These are phyloP conservation scores for Babyrousa celebensis DNA, from an alignment of 2,797 vertebrate genomes.

Conservation along the genomic window DNA sequence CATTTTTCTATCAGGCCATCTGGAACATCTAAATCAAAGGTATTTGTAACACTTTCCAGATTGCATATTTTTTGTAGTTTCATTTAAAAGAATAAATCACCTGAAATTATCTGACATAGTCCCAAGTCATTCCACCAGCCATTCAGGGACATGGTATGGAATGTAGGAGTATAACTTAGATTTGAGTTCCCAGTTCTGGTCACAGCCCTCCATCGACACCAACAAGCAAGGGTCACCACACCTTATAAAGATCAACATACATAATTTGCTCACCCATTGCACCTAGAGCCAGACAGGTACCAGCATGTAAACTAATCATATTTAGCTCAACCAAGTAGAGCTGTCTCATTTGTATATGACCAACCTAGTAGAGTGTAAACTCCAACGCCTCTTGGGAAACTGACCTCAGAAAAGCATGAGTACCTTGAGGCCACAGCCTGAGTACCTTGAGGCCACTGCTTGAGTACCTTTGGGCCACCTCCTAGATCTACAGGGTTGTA, in stretches of 20 bases:
- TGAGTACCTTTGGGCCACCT: not conserved
- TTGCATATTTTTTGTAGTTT: not conserved
- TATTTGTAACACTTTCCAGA: not conserved
- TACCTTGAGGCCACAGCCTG: not conserved
- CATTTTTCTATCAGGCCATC: not conserved
- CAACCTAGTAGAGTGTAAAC: not conserved
- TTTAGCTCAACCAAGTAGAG: not conserved
- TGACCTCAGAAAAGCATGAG: not conserved
- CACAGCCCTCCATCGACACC: not conserved
- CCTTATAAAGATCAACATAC: not conserved
- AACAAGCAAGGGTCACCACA: not conserved
- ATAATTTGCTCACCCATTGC: not conserved
- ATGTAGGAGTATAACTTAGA: not conserved
- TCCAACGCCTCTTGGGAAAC: not conserved
- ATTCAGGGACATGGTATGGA: not conserved
- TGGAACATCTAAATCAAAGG: slow-evolving; percentile 30
- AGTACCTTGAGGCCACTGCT: not conserved
- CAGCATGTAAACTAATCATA: not conserved
- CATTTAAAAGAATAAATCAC: not conserved
- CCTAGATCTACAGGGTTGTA: rapidly evolving
- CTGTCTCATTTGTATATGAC: not conserved
- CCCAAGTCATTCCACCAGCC: not conserved
- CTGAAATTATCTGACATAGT: slow-evolving; percentile 4
- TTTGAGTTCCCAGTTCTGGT: not conserved
- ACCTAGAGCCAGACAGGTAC: not conserved